These are phyloP conservation scores for Drosophila neotestacea DNA, from an alignment of 2,888 invertebrate species.

Conservation along the genomic window DNA sequence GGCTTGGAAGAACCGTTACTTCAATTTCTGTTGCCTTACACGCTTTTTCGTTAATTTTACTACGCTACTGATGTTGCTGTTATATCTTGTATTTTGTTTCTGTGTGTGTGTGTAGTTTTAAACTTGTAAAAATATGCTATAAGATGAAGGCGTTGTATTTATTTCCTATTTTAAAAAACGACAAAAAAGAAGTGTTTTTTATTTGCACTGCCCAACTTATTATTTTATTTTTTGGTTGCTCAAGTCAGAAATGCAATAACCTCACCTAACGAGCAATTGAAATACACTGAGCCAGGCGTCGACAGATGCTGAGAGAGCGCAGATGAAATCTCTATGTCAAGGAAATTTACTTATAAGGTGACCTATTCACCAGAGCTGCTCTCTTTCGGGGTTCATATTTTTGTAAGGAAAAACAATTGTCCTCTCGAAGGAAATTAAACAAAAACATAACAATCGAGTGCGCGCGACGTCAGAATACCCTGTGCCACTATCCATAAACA, in stretches of 20 bases:
- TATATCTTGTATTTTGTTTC: slow-evolving; percentile 28
- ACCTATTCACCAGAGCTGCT: too few relatives aligned
- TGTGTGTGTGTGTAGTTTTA: slow-evolving; percentile 19
- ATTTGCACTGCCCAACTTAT: slow-evolving; percentile 41
- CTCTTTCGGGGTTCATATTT: too few relatives aligned
- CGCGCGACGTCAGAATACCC: too few relatives aligned
- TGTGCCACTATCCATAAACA: too few relatives aligned
- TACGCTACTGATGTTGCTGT: slow-evolving; percentile 40
- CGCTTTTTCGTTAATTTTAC: slow-evolving; percentile 59
- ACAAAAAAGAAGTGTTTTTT: slow-evolving; percentile 54
- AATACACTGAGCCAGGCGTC: slow-evolving; percentile 64
- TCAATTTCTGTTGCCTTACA: slow-evolving; percentile 56
- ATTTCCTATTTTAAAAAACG: slow-evolving; percentile 40
- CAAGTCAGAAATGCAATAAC: slow-evolving; percentile 60
- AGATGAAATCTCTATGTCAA: slow-evolving; percentile 34
- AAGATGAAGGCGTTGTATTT: slow-evolving; percentile 43
- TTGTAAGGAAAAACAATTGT: too few relatives aligned
- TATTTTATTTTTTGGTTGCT: slow-evolving; percentile 29
- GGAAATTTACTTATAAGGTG: too few relatives aligned
- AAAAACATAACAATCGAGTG: too few relatives aligned
- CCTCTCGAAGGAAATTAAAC: too few relatives aligned
- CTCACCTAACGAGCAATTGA: slow-evolving; percentile 71
- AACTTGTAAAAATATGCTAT: slow-evolving; percentile 51
- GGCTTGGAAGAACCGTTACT: slow-evolving; percentile 74
- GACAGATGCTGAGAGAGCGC: slow-evolving; percentile 57